These are phyloP conservation scores for Macaria liturata DNA, from an alignment of 2,888 invertebrate genomes.

Conservation along the genomic window DNA sequence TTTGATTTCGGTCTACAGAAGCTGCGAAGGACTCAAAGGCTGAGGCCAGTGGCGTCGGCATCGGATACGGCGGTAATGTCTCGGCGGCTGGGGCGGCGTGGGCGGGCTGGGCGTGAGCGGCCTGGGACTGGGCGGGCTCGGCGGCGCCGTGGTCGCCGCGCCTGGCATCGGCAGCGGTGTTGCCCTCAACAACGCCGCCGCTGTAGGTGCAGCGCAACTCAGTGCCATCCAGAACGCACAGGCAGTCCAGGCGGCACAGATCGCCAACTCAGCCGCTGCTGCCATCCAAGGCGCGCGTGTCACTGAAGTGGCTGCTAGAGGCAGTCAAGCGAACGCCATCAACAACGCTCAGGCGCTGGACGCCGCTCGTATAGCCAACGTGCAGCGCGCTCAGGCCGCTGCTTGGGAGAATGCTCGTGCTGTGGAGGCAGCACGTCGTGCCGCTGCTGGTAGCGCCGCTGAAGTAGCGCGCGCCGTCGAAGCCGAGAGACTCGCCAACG, in stretches of 20 bases:
- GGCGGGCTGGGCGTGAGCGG: constrained; percentile 33
- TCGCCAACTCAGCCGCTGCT: constrained; percentile 71
- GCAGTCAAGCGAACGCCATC: constrained; percentile 68
- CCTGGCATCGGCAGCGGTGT: constrained; percentile 52
- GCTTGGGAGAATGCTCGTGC: constrained; percentile 73
- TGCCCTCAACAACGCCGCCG: constrained; percentile 69
- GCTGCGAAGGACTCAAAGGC: constrained; percentile 32
- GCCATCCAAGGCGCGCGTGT: constrained; percentile 74
- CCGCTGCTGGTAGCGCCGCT: constrained; percentile 56
- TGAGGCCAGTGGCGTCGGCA: constrained; percentile 31
- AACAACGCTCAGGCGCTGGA: constrained; percentile 73
- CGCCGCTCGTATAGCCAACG: constrained; percentile 69
- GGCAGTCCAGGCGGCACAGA: constrained; percentile 70
- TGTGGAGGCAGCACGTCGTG: constrained; percentile 69
- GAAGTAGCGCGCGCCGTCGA: constrained; percentile 63
- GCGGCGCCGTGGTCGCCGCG: constrained; percentile 36
- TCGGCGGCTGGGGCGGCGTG: constrained; percentile 32
- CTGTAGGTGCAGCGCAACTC: constrained; percentile 72
- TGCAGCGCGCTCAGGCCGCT: constrained; percentile 75
- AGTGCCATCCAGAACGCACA: constrained; percentile 77
- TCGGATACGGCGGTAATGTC: constrained; percentile 33
- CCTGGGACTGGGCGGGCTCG: constrained; percentile 30
- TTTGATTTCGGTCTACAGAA: not conserved
- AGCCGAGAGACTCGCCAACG: constrained; percentile 67
- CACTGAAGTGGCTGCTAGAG: constrained; percentile 70